Conservation (phyloP, 2,113 vertebrate genomes). For the Mus spicilegus region DNA sequence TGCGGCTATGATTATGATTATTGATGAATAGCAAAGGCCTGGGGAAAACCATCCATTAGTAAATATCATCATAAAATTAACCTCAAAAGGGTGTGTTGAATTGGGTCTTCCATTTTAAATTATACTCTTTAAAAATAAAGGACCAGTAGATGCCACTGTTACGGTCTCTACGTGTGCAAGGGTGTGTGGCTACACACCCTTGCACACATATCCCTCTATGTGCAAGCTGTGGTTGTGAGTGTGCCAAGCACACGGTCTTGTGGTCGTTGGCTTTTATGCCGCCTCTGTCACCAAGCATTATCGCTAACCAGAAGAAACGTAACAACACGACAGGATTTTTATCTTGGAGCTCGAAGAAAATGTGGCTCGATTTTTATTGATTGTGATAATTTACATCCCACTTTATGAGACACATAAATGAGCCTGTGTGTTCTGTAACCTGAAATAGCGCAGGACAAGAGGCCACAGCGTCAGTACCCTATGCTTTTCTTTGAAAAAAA, state of each 20-base stretch:
- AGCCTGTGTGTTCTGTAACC: background rate
- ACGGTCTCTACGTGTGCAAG: background rate
- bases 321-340: conserved; percentile 28
- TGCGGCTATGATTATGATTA: background rate
- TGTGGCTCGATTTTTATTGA: background rate
- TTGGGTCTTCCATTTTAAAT: conserved; percentile 14
- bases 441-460: background rate
- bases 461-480: background rate
- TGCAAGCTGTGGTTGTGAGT: background rate
- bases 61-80: background rate
- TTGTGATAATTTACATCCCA: background rate
- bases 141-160: too few species aligned
- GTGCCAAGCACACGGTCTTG: background rate
- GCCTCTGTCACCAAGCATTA: conserved; percentile 14
- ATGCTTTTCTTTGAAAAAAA: background rate
- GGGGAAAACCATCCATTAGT: background rate
- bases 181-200: background rate
- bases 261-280: background rate
- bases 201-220: background rate
- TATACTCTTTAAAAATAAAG: background rate
- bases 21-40: background rate
- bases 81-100: background rate
- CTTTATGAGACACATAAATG: background rate
- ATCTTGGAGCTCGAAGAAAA: conserved; percentile 38
- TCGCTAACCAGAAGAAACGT: background rate